Evolutionary conservation across 35 echinoderm and acorn worm species (phyloP).

Genomic region (Holothuria glaberrima): DNA sequence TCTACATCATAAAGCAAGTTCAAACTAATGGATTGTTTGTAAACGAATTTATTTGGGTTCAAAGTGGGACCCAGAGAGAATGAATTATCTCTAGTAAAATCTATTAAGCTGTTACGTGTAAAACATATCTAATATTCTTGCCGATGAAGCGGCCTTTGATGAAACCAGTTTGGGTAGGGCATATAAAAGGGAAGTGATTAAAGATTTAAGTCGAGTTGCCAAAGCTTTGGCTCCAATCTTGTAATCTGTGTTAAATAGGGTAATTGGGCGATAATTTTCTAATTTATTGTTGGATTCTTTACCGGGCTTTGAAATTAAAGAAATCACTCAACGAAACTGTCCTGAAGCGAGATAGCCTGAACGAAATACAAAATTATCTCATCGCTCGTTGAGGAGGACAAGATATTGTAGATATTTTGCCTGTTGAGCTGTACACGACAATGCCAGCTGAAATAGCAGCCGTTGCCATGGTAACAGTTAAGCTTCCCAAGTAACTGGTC

Average conservation of each 20-base stretch:
- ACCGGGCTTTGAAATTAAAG: slow-evolving; percentile 14
- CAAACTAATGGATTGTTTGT: not conserved
- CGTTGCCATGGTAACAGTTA: too few relatives aligned
- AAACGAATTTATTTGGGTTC: not conserved
- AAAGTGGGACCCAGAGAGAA: too few relatives aligned
- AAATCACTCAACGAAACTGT: slow-evolving; percentile 31
- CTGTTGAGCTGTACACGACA: too few relatives aligned
- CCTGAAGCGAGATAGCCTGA: not conserved
- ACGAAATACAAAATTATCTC: not conserved
- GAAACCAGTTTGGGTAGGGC: slow-evolving; percentile 29
- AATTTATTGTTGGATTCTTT: not conserved
- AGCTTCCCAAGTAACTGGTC: too few relatives aligned
- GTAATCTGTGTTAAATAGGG: slow-evolving; percentile 24
- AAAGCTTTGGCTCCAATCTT: slow-evolving; percentile 23
- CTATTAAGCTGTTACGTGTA: not conserved
- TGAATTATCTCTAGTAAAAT: too few relatives aligned
- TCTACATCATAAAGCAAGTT: too few relatives aligned
- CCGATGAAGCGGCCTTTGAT: slow-evolving; percentile 11
- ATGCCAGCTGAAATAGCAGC: too few relatives aligned
- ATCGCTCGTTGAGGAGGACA: not conserved
- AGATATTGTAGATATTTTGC: too few relatives aligned
- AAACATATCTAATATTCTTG: slow-evolving; percentile 3
- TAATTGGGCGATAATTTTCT: slow-evolving; percentile 8
- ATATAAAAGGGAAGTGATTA: not conserved
- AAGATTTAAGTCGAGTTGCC: slow-evolving; percentile 22